A percentile compares a stretch with the other conserved stretches of the same genome.
Conservation (phyloP, 2,888 invertebrate genomes). For the Heliconius aoede region DNA sequence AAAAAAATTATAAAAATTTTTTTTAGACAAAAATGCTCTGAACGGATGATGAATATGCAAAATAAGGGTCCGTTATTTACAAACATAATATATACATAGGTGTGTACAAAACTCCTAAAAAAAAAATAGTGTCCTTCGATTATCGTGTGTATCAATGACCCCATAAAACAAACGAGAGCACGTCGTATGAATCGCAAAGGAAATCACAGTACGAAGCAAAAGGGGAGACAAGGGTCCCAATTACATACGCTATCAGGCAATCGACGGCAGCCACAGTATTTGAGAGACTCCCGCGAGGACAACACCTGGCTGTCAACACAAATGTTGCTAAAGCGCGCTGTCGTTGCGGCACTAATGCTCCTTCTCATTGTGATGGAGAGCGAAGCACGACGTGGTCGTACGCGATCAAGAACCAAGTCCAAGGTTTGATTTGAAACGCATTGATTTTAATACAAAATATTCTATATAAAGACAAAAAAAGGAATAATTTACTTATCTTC, state of each 20-base stretch:
- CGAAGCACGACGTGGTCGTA: constrained; percentile 87
- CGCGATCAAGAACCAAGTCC: constrained; percentile 89
- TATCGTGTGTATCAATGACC: constrained; percentile 44
- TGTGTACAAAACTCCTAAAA: constrained; percentile 5
- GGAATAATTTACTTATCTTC: too few relatives aligned
- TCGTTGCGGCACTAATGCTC: constrained; percentile 49
- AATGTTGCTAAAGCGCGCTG: constrained; percentile 62
- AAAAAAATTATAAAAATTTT: too few relatives aligned
- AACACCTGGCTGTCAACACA: constrained; percentile 39
- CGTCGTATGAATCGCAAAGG: constrained; percentile 47
- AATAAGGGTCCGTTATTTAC: not conserved
- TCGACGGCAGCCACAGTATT: constrained; percentile 62
- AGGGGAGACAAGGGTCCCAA: constrained; percentile 77
- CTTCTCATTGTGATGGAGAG: constrained; percentile 54
- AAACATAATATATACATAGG: too few relatives aligned
- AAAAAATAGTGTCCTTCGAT: constrained; percentile 26
- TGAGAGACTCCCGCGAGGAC: constrained; percentile 36
- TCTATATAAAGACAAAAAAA: too few relatives aligned
- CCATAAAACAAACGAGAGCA: constrained; percentile 41
- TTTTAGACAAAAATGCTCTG: not conserved
- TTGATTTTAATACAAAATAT: too few relatives aligned
- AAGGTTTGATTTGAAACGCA: constrained; percentile 76
- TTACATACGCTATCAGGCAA: constrained; percentile 76
- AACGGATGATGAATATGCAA: not conserved
- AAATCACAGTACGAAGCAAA: constrained; percentile 64